Conservation (phyloP, 2,113 vertebrate species). For the Pelecanus crispus region DNA sequence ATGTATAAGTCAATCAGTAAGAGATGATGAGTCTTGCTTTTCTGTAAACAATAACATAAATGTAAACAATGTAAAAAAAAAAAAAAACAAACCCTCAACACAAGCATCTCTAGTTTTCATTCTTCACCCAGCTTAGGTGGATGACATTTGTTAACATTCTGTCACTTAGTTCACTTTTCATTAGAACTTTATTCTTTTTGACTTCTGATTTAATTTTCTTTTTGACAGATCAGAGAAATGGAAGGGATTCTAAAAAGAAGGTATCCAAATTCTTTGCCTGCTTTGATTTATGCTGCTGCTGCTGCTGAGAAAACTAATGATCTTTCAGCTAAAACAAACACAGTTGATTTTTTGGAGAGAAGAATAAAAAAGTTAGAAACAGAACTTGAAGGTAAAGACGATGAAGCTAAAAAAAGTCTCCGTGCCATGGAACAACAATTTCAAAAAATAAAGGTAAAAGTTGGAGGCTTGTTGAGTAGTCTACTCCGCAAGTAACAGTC, state of each 20-base stretch:
- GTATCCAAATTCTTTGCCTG: conserved; percentile 90
- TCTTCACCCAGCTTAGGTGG: not conserved
- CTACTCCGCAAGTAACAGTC: not conserved
- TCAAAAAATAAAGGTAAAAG: conserved; percentile 86
- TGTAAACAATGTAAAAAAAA: not conserved
- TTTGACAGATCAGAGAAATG: conserved; percentile 88
- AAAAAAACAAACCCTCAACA: no score
- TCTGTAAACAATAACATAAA: not conserved
- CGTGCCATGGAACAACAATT: conserved; percentile 90
- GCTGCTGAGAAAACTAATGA: conserved; percentile 60
- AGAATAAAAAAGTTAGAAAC: conserved; percentile 86
- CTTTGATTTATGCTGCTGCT: conserved; percentile 88
- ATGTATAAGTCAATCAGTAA: not conserved
- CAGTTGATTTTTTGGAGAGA: conserved; percentile 81
- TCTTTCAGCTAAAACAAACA: conserved; percentile 48
- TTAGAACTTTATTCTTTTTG: not conserved
- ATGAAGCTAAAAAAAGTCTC: conserved; percentile 88
- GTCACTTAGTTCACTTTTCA: not conserved
- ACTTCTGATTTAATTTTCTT: not conserved
- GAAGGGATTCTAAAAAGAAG: conserved; percentile 84
- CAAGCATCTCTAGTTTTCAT: not conserved
- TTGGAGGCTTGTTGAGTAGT: not conserved
- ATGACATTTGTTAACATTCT: not conserved
- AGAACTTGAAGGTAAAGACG: conserved; percentile 87
- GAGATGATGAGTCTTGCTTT: not conserved